Percentiles rank a stretch among this genome's conserved stretches.
These are phyloP conservation scores for Chionomys nivalis DNA, from an alignment of 2,113 vertebrate species.

Conservation along the genomic window DNA sequence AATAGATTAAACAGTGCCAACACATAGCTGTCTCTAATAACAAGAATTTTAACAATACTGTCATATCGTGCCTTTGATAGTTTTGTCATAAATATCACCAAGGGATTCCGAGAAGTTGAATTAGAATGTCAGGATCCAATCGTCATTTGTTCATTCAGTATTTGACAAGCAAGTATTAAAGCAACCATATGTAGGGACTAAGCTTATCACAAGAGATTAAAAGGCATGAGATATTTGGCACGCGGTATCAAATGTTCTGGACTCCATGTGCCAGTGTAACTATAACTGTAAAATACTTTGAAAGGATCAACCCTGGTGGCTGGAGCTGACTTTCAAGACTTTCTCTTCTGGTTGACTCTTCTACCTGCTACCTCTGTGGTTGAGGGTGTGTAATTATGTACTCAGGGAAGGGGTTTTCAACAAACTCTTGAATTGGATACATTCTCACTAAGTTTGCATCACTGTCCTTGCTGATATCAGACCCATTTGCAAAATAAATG, in stretches of 20 bases:
- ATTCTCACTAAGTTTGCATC: not conserved
- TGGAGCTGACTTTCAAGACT: not conserved
- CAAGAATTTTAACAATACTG: conserved; percentile 34
- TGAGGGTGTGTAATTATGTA: not conserved
- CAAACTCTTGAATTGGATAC: not conserved
- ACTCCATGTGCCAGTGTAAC: not conserved
- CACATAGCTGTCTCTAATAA: conserved; percentile 30
- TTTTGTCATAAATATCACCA: conserved; percentile 25
- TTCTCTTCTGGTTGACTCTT: not conserved
- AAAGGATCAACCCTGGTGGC: not conserved
- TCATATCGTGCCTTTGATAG: conserved; percentile 52
- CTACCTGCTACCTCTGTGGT: not conserved
- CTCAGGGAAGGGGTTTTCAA: not conserved
- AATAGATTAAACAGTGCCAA: conserved; percentile 23
- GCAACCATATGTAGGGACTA: not conserved
- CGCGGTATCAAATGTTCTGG: not conserved
- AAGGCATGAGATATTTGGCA: not conserved
- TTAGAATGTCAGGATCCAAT: not conserved
- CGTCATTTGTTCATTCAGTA: not conserved
- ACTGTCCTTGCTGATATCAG: not conserved
- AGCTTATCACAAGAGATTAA: not conserved
- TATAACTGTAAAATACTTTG: not conserved
- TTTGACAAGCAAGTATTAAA: not conserved
- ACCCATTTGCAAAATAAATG: not conserved
- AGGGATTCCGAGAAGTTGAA: conserved; percentile 39